A percentile compares a stretch with the other conserved stretches of the same genome.
Evolutionary conservation across 2,113 vertebrate species (phyloP).

Genomic region (Parotia lawesii): DNA sequence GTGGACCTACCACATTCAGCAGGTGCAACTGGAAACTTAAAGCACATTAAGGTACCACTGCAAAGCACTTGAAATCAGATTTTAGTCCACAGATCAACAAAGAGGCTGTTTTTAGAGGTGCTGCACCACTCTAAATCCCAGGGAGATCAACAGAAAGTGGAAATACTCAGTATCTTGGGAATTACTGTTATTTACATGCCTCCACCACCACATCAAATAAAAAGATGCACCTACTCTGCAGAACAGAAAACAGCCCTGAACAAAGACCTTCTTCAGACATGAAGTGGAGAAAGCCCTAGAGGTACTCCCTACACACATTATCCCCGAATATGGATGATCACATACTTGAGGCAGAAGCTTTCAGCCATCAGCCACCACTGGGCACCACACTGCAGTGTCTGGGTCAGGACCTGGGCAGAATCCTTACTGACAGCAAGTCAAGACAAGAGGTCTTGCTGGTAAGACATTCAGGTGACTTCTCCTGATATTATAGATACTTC

Average conservation of each 20-base stretch:
- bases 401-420: not conserved
- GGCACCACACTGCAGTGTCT: not conserved
- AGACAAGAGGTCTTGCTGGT: not conserved
- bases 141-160: not conserved
- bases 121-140: not conserved
- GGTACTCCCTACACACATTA: not conserved
- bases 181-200: not conserved
- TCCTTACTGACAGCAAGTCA: not conserved
- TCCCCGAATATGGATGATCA: not conserved
- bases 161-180: not conserved
- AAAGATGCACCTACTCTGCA: not conserved
- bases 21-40: not conserved
- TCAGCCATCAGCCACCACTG: not conserved
- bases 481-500: not conserved
- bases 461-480: not conserved
- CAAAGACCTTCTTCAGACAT: not conserved
- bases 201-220: not conserved
- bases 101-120: not conserved
- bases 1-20: accelerated
- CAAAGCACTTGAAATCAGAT: not conserved
- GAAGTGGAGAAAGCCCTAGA: not conserved
- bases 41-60: not conserved
- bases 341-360: not conserved
- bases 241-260: not conserved
- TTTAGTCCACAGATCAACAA: not conserved